A percentile compares a stretch with the other conserved stretches of the same genome.
Conservation (phyloP, 2,113 vertebrate genomes). For the Nycticebus coucang region DNA sequence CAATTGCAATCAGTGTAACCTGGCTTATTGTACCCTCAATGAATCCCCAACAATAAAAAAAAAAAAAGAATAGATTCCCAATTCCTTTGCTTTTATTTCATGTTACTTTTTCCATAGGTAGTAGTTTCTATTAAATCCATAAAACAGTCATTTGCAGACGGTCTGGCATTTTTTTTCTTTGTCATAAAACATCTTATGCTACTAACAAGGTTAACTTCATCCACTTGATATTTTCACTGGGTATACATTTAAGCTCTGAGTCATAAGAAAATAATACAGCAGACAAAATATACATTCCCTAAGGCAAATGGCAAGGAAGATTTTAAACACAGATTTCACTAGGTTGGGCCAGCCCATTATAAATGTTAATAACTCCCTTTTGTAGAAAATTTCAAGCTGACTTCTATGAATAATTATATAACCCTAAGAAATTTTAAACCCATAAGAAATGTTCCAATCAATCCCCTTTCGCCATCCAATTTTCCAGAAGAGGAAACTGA, state of each 20-base stretch:
- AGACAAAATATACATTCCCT: slow-evolving; percentile 34
- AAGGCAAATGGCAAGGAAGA: slow-evolving; percentile 27
- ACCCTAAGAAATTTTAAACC: neutral
- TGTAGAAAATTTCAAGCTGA: neutral
- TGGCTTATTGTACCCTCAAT: too few species aligned
- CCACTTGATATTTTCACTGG: slow-evolving; percentile 62
- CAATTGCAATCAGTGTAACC: too few species aligned
- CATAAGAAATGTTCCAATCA: neutral
- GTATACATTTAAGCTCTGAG: slow-evolving; percentile 63
- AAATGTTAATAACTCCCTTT: slow-evolving; percentile 49
- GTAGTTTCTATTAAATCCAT: slow-evolving; percentile 55
- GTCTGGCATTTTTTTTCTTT: slow-evolving; percentile 42
- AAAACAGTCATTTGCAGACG: slow-evolving; percentile 64
- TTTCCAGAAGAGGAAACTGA: slow-evolving; percentile 45
- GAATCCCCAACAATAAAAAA: too few species aligned
- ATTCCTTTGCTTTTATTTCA: neutral
- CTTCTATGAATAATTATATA: slow-evolving; percentile 12
- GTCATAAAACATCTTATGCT: slow-evolving; percentile 59
- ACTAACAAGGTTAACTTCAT: slow-evolving; percentile 56
- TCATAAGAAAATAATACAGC: slow-evolving; percentile 63
- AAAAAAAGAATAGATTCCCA: neutral
- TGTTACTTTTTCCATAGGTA: slow-evolving; percentile 52
- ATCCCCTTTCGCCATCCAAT: neutral
- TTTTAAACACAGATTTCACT: slow-evolving; percentile 29
- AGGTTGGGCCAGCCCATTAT: neutral